Base-by-base conservation (phyloP, 1,140 invertebrate genomes). In the Meloidogyne hapla region DNA sequence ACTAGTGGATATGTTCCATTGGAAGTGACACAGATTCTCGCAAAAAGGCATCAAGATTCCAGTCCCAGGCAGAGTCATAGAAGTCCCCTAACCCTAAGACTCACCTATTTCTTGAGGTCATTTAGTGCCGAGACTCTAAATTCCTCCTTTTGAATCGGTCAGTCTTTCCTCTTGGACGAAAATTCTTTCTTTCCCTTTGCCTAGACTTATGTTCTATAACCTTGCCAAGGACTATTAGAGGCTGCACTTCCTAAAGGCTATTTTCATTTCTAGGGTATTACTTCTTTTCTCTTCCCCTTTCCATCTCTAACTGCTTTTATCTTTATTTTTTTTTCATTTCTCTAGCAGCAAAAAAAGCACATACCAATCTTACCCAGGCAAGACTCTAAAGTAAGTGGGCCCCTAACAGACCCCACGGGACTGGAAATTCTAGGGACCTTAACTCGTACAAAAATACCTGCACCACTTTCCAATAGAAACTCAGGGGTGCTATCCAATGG, bases 401-500 rank as follows among this genome's bases (percentile, higher is more conserved):
- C 48, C n/a, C 48, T n/a, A 56, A 56, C 48, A n/a, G n/a, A 15
- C 48, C 18, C 6, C 33, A 0, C 33, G 9, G 33, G 33, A 56
- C 1, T 15, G 15, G 18, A 18, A 18, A 18, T 56, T 8, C 6
- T 56, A 5, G 48, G n/a, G n/a, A n/a, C 42, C 42, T 15, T 45
- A 45, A 56, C 48, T 56, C 6, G n/a, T n/a, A 56, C 33, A 56
- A 48, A 56, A 56, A 56, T 56, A 56, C 48, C 48, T 56, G 48
- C 48, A 56, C 48, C 48, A 56, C 48, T 56, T 56, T 56, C 48
- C 48, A 56, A 56, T 56, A 56, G 48, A n/a, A 56, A 56, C 5
- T 15, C 48, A 56, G 48, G 48, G 48, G 48, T 56, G 48, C 48
- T 56, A 56, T 56, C 33, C 18, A 56, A n/a, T 21, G 18, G 48